These are phyloP conservation scores for Eupithecia vulgata DNA, from an alignment of 2,888 invertebrate species.

Conservation along the genomic window DNA sequence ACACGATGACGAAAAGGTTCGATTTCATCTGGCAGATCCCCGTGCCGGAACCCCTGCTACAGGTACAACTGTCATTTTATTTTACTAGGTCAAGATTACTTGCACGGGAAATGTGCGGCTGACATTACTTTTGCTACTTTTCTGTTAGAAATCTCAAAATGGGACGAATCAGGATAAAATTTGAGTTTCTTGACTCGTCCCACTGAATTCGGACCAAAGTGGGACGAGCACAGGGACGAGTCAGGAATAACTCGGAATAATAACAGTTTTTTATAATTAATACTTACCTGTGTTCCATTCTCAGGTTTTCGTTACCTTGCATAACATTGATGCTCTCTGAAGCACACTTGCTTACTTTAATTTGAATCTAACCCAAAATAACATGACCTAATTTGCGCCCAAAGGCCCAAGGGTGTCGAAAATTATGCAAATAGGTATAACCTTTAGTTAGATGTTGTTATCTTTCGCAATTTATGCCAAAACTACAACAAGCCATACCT, in stretches of 20 bases:
- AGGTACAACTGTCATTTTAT: constrained; percentile 55
- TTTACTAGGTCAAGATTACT: too few species aligned
- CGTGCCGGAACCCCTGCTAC: constrained; percentile 92
- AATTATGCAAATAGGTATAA: not conserved
- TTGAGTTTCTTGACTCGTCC: too few species aligned
- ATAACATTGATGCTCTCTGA: not conserved
- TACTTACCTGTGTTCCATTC: not conserved
- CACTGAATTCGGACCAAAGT: too few species aligned
- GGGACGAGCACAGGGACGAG: too few species aligned
- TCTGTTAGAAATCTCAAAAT: too few species aligned
- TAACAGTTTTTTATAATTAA: not conserved
- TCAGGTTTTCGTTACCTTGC: too few species aligned
- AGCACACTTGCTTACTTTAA: not conserved
- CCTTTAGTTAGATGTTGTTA: not conserved
- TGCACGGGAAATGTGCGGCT: too few species aligned
- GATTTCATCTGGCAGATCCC: constrained; percentile 99
- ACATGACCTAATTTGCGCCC: not conserved
- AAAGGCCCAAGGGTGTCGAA: not conserved
- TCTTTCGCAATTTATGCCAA: not conserved
- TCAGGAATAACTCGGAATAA: too few species aligned
- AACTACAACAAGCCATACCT: not conserved
- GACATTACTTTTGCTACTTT: too few species aligned
- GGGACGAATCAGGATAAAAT: too few species aligned
- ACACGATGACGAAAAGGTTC: constrained; percentile 97
- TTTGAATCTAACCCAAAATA: not conserved